A percentile compares a stretch with the other conserved stretches of the same genome.
Conservation (phyloP, 2,113 vertebrate species). For the Sinocyclocheilus grahami region DNA sequence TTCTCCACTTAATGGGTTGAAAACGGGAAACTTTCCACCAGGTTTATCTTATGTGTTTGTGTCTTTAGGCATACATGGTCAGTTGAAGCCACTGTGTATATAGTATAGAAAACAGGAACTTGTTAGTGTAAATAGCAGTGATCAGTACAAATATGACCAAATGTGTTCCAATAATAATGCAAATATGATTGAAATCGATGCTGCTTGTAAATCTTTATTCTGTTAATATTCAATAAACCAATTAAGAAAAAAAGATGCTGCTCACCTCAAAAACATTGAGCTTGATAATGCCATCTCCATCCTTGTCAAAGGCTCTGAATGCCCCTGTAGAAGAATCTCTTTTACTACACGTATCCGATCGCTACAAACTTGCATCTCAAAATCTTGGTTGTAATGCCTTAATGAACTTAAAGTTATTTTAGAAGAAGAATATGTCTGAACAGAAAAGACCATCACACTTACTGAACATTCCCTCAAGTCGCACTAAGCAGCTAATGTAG, state of each 20-base stretch:
- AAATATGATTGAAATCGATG: not conserved
- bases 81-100: conserved; percentile 91
- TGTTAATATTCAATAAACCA: not conserved
- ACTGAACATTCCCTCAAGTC: conserved; percentile 98
- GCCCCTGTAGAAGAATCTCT: conserved; percentile 77
- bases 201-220: not conserved
- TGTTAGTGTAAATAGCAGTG: not conserved
- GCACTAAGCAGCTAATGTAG: conserved; percentile 95
- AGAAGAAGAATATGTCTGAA: not conserved
- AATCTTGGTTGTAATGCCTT: not conserved
- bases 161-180: not conserved
- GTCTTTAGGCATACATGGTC: conserved; percentile 88
- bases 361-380: not conserved
- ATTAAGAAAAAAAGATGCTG: not conserved
- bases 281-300: conserved; percentile 95
- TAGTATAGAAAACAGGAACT: not conserved
- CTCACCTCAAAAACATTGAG: conserved; percentile 93
- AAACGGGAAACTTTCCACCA: not conserved
- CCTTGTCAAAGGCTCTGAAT: conserved; percentile 94
- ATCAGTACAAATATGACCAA: no score
- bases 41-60: not conserved
- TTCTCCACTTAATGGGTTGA: not conserved
- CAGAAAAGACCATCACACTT: conserved; percentile 67
- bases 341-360: not conserved
- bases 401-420: no score